Evolutionary conservation across 2,888 invertebrate genomes (phyloP).

Genomic region (Trisateles emortualis): DNA sequence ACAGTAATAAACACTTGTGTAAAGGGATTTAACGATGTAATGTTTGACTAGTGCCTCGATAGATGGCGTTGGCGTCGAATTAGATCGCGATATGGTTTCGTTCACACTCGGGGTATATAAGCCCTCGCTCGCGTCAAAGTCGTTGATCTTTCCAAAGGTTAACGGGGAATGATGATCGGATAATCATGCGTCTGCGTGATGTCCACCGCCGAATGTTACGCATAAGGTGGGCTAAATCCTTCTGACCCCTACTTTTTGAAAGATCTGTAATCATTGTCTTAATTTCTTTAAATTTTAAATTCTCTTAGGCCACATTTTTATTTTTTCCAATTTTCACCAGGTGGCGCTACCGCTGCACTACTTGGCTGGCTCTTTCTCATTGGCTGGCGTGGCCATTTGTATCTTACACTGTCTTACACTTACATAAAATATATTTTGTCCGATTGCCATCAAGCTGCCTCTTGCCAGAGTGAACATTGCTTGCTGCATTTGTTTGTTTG

Average conservation of each 20-base stretch:
- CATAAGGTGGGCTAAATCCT: conserved; percentile 74
- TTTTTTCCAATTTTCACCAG: not conserved
- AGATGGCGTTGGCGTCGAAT: conserved; percentile 63
- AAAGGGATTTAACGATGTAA: not conserved
- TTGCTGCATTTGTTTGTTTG: too few species aligned
- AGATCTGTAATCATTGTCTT: conserved; percentile 52
- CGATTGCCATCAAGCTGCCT: too few species aligned
- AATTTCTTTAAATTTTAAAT: too few species aligned
- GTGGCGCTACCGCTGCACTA: not conserved
- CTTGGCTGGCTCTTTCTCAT: too few species aligned
- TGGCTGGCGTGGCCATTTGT: too few species aligned
- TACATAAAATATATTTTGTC: too few species aligned
- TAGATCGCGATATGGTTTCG: conserved; percentile 62
- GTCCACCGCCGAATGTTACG: conserved; percentile 83
- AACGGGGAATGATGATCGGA: conserved; percentile 84
- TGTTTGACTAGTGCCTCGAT: conserved; percentile 20
- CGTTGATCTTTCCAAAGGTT: conserved; percentile 83
- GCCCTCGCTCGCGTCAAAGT: accelerated
- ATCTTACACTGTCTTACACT: too few species aligned
- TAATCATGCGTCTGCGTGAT: conserved; percentile 75
- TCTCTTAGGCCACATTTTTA: too few species aligned
- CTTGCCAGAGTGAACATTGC: too few species aligned
- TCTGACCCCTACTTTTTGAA: conserved; percentile 74
- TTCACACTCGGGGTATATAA: conserved; percentile 24
- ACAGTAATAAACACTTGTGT: not conserved